phyloP scores from a whole-genome alignment of 2,797 vertebrate genomes.

The Falco peregrinus region DNA sequence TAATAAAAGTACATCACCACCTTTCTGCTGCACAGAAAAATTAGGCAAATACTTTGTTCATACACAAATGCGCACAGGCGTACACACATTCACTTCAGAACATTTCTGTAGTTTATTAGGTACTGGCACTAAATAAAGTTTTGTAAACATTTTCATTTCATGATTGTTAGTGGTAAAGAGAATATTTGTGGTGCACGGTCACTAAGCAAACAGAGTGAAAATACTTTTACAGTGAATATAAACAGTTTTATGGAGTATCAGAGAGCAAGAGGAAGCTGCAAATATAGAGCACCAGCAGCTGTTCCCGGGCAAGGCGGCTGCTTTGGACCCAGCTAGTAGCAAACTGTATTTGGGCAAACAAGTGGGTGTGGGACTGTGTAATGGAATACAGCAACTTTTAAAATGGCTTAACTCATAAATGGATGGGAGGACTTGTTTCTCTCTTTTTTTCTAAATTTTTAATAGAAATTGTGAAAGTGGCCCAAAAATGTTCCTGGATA shows the following conservation, averaged over 20 bases:
- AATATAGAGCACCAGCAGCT: slow-evolving; percentile 36
- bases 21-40: background rate
- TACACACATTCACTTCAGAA: background rate
- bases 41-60: background rate
- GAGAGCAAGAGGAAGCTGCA: slow-evolving; percentile 49
- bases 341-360: background rate
- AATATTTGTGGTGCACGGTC: slow-evolving; percentile 42
- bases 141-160: slow-evolving; percentile 57
- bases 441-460: background rate
- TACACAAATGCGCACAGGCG: fast-evolving
- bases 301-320: slow-evolving; percentile 7
- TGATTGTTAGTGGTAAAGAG: slow-evolving; percentile 46
- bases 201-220: slow-evolving; percentile 62
- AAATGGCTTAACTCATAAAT: slow-evolving; percentile 31
- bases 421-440: slow-evolving; percentile 9
- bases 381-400: slow-evolving; percentile 24
- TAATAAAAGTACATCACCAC: background rate
- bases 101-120: background rate
- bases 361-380: background rate
- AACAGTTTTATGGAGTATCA: slow-evolving; percentile 58
- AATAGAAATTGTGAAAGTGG: background rate
- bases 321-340: background rate
- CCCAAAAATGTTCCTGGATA: background rate
- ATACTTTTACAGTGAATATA: slow-evolving; percentile 62
- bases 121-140: slow-evolving; percentile 14